Evolutionary conservation across 92 coral and sea anemone genomes (phyloP), one percentile per base, ranked within the genome.

Genomic region (Palythoa grandiflora): DNA sequence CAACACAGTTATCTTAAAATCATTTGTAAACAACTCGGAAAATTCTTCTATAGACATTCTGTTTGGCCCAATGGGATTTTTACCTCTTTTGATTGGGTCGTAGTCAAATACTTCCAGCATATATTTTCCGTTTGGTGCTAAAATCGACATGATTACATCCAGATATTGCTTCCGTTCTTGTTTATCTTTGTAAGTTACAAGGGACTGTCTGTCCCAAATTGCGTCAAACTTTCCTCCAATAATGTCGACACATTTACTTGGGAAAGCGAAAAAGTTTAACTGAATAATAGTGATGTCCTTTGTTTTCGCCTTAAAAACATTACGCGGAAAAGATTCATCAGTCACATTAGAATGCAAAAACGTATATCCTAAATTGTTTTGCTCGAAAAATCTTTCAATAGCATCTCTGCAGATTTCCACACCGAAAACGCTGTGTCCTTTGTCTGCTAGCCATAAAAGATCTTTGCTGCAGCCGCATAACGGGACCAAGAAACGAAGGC

Each of bases 391-490:
- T 9, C 66, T 83, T 71, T 89, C 88, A 19, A 93, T 88, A 3
- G 85, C 90, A 50, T 61, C 70, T 87, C 90, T 81, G 10, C 88
- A 92, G 28, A 85, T 76, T 68, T 94, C 98, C 6, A 94, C 89
- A 7, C 96, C 98, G 16, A 94, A 92, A 20, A 94, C 94, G 15
- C 75, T 80, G 68, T 90, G 93, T 15, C 98, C 96, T 74, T 91
- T 83, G 53, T 94, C 98, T 2, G 93, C 96, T 36, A 94, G 65
- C 96, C 98, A 94, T 61, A 91, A 20, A 88, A 93, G 78, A 70
- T 94, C 98, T 16, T 84, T 39, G 4, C 93, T 87, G 59, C 93
- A 93, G 1, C 98, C 96, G 55, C 98, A 93, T 66, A 94, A 87
- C 6, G 98, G 96, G 54, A 93, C 85, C 71, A 94, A 91, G 36